Conservation (phyloP, 2,113 vertebrate genomes). For the Anarrhichthys ocellatus region DNA sequence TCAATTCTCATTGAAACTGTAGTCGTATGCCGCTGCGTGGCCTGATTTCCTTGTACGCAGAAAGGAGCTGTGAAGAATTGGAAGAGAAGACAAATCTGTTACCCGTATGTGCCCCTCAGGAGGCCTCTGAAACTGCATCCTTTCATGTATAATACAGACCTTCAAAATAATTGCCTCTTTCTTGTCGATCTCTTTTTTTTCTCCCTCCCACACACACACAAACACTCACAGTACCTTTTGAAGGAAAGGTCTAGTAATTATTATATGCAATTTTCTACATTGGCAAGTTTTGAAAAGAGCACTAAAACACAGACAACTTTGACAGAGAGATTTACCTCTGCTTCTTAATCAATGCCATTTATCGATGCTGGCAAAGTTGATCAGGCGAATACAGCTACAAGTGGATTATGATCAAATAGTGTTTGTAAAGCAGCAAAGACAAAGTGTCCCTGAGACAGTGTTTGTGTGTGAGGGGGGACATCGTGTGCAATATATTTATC, state of each 20-base stretch:
- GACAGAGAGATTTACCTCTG: conserved; percentile 34
- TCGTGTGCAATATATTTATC: background rate
- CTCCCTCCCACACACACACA: conserved; percentile 21
- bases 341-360: conserved; percentile 42
- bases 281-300: conserved; percentile 36
- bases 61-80: conserved; percentile 53
- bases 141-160: conserved; percentile 73
- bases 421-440: conserved; percentile 27
- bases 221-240: conserved; percentile 36
- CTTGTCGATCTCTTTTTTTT: conserved; percentile 48
- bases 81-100: conserved; percentile 66
- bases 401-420: conserved; percentile 42
- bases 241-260: conserved; percentile 50
- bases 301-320: conserved; percentile 28
- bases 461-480: background rate
- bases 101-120: conserved; percentile 53
- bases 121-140: conserved; percentile 49
- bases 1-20: conserved; percentile 57
- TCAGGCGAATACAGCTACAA: conserved; percentile 33
- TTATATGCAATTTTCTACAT: conserved; percentile 33
- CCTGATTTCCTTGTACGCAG: conserved; percentile 53
- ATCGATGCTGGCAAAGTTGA: conserved; percentile 50
- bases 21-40: conserved; percentile 35
- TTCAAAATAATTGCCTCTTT: conserved; percentile 71
- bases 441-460: background rate